Evolutionary conservation across 2,797 vertebrate species (phyloP).

Genomic region (Merluccius polli): DNA sequence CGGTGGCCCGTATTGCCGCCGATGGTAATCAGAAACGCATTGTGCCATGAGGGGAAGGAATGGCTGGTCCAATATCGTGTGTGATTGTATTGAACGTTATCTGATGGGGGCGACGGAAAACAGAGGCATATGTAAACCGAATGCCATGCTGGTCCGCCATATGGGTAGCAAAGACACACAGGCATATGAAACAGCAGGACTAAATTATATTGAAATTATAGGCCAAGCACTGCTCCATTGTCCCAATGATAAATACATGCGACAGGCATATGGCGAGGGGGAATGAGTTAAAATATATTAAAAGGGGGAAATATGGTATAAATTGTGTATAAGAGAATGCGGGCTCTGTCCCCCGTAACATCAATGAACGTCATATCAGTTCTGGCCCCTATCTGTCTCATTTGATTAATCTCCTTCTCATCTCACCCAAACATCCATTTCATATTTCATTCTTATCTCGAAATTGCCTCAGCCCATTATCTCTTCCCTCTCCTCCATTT

Average conservation of each 20-base stretch:
- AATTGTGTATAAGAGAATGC: conserved; percentile 57
- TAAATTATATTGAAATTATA: conserved; percentile 71
- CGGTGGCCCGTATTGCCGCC: conserved; percentile 56
- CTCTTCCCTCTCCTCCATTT: conserved; percentile 38
- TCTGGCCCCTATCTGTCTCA: conserved; percentile 46
- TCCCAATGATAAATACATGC: conserved; percentile 54
- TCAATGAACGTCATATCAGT: conserved; percentile 44
- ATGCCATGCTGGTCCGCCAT: conserved; percentile 58
- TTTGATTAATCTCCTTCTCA: conserved; percentile 61
- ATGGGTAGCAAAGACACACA: conserved; percentile 59
- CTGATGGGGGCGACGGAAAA: conserved; percentile 58
- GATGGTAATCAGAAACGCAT: conserved; percentile 66
- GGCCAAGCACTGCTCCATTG: conserved; percentile 45
- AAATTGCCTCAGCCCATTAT: conserved; percentile 46
- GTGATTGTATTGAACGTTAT: conserved; percentile 69
- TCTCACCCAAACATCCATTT: conserved; percentile 60
- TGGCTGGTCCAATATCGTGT: conserved; percentile 63
- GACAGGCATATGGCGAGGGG: conserved; percentile 56
- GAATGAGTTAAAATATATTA: conserved; percentile 59
- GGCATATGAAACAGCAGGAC: conserved; percentile 66
- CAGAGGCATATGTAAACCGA: conserved; percentile 57
- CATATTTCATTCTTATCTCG: conserved; percentile 51
- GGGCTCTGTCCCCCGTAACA: conserved; percentile 37
- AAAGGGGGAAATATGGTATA: conserved; percentile 42
- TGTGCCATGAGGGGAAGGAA: conserved; percentile 55